Evolutionary conservation across 2,797 vertebrate species (phyloP).

Genomic region (Tamandua tetradactyla): DNA sequence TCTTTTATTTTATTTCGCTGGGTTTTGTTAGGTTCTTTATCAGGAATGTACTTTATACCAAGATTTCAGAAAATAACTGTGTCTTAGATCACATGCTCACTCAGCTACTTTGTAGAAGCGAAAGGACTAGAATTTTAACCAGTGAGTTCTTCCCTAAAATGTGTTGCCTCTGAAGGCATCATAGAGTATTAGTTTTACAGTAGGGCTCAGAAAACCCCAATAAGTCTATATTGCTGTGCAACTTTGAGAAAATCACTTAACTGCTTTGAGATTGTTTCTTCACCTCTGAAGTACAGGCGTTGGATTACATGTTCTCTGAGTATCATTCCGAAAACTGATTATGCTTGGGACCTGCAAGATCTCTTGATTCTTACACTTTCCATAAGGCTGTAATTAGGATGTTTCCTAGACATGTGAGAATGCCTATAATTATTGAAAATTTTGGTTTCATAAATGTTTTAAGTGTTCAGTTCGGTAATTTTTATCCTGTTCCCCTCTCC

Average conservation of each 20-base stretch:
- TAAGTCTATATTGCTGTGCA: background rate
- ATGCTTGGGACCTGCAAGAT: background rate
- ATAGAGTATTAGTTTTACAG: background rate
- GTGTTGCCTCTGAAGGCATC: background rate
- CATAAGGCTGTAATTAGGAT: background rate
- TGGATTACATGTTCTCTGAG: background rate
- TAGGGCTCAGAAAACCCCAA: background rate
- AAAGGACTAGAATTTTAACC: background rate
- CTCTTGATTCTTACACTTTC: background rate
- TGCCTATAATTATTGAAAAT: background rate
- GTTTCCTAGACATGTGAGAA: background rate
- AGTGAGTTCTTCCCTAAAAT: background rate
- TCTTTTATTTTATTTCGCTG: too few species aligned
- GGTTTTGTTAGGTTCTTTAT: background rate
- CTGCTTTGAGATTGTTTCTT: background rate
- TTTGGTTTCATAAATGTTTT: background rate
- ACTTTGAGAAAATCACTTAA: background rate
- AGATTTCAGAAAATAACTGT: conserved; percentile 10
- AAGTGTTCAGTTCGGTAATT: background rate
- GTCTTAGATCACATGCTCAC: background rate
- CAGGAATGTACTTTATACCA: background rate
- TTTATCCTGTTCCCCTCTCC: background rate
- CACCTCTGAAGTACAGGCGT: background rate
- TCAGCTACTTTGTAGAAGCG: background rate
- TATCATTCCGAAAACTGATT: background rate